These are phyloP conservation scores for Bos javanicus DNA, from an alignment of 2,113 vertebrate genomes.

Conservation along the genomic window DNA sequence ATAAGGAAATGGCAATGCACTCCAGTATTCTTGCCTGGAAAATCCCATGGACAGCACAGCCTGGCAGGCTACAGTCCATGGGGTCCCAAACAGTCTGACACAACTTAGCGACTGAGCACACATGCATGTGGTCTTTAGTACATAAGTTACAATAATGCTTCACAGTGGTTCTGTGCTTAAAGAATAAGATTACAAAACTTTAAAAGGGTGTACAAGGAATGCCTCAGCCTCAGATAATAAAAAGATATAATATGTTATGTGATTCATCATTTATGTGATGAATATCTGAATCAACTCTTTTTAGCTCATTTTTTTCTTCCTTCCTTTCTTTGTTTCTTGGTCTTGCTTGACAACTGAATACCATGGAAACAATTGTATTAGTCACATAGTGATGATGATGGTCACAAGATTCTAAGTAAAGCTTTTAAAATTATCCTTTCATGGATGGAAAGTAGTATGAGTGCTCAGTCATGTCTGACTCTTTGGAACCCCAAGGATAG, in stretches of 20 bases:
- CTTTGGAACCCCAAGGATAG: not conserved
- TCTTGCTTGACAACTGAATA: not conserved
- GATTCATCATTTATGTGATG: not conserved
- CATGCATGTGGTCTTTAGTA: not conserved
- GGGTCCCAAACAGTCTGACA: not conserved
- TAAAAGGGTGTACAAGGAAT: not conserved
- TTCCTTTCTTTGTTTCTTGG: not conserved
- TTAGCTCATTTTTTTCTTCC: not conserved
- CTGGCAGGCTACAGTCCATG: not conserved
- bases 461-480: not conserved
- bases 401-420: not conserved
- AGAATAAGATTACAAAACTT: not conserved
- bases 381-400: not conserved
- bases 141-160: not conserved
- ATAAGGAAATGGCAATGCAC: not conserved
- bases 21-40: not conserved
- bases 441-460: not conserved
- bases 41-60: not conserved
- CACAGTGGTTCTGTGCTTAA: not conserved
- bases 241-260: not conserved
- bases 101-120: not conserved
- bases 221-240: not conserved
- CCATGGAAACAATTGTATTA: not conserved
- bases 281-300: not conserved
- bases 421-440: not conserved